A percentile compares a stretch with the other conserved stretches of the same genome.
Conservation (phyloP, 2,797 vertebrate species). For the Urocyon cinereoargenteus region DNA sequence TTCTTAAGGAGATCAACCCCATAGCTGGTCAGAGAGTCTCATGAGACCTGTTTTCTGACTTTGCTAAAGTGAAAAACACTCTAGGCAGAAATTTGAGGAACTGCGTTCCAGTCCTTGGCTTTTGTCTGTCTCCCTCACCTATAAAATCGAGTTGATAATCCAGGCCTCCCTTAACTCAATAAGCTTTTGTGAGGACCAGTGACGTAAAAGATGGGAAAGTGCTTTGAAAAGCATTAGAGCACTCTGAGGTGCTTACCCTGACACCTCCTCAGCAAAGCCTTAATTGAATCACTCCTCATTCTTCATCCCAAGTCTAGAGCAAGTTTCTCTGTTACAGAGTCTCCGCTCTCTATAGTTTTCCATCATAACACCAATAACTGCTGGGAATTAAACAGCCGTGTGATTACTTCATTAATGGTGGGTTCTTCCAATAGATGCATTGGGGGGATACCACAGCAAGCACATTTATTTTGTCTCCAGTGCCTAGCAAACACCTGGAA, state of each 20-base stretch:
- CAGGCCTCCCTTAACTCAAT: neutral
- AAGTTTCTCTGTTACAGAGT: neutral
- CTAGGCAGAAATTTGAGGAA: neutral
- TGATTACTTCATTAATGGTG: neutral
- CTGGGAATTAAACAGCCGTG: neutral
- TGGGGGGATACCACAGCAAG: neutral
- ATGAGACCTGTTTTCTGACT: neutral
- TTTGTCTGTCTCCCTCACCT: neutral
- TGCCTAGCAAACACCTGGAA: neutral
- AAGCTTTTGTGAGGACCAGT: neutral
- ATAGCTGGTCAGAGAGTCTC: neutral
- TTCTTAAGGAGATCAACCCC: neutral
- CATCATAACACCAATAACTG: neutral
- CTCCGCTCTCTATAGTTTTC: neutral
- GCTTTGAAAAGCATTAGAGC: neutral
- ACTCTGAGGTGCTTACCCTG: neutral
- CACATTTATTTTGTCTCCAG: neutral
- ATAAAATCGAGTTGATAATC: neutral
- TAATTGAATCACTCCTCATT: neutral
- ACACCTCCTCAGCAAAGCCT: neutral
- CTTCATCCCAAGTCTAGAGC: neutral
- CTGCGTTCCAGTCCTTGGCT: neutral
- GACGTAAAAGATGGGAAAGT: neutral
- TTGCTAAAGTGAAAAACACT: neutral
- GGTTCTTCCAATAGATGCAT: neutral